phyloP scores from a whole-genome alignment of 2,113 vertebrate species.

The Rhea americana region DNA sequence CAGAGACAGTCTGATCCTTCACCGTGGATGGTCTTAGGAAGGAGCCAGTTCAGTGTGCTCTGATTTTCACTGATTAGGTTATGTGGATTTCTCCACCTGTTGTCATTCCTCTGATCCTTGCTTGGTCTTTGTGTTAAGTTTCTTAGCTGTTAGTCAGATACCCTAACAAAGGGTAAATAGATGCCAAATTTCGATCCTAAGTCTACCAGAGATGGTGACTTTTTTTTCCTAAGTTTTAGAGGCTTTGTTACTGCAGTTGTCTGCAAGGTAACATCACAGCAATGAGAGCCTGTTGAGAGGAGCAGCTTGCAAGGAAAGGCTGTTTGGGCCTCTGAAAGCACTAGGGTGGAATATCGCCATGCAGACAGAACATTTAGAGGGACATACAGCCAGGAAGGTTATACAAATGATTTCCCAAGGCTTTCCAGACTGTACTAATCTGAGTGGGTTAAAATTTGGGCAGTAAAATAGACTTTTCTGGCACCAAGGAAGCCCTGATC shows the following conservation, averaged over 20 bases:
- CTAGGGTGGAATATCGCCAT: neutral
- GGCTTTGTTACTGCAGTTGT: neutral
- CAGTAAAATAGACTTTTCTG: neutral
- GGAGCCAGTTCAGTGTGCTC: neutral
- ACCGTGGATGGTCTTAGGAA: neutral
- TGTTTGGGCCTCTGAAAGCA: neutral
- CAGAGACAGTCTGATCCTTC: neutral
- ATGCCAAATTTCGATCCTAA: neutral
- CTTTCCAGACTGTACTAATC: neutral
- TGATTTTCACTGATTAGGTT: neutral
- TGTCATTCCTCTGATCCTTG: slow-evolving; percentile 7
- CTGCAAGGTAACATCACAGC: neutral
- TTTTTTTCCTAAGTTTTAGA: neutral
- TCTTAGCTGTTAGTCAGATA: neutral
- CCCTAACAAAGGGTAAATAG: neutral
- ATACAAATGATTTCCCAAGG: neutral
- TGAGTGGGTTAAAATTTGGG: neutral
- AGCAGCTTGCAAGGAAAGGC: neutral
- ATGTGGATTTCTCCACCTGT: neutral
- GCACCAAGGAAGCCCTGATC: neutral
- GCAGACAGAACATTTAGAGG: neutral
- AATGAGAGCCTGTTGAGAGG: neutral
- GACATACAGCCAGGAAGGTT: fast-evolving
- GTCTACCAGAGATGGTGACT: neutral
- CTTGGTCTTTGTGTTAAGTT: neutral